These are phyloP conservation scores for Haliclona indistincta DNA, from an alignment of 37 sponge, comb jelly and placozoan genomes.

Conservation along the genomic window DNA sequence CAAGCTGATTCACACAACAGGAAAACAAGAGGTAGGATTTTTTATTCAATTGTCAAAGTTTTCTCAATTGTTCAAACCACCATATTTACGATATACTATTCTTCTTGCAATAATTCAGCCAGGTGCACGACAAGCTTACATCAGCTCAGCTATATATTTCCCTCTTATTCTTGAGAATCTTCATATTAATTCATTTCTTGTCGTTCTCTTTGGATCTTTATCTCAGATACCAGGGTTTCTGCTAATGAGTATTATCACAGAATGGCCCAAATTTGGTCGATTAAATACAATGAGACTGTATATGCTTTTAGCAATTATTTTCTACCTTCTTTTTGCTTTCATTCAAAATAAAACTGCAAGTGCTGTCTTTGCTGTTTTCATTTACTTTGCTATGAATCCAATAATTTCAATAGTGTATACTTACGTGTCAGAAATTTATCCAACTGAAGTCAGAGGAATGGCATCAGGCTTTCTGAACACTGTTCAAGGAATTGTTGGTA, in stretches of 20 bases:
- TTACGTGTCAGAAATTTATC: slow-evolving; percentile 58
- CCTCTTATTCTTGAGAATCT: slow-evolving; percentile 21
- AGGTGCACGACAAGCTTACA: too few relatives aligned
- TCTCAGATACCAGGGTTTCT: slow-evolving; percentile 61
- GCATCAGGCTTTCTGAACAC: slow-evolving; percentile 6
- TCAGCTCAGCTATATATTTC: slow-evolving; percentile 34
- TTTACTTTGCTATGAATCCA: slow-evolving; percentile 52
- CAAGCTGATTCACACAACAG: too few relatives aligned
- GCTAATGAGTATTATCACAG: slow-evolving; percentile 54
- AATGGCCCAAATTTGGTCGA: slow-evolving; percentile 60
- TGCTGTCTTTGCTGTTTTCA: slow-evolving; percentile 37
- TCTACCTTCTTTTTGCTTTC: slow-evolving; percentile 39
- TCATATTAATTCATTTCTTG: slow-evolving; percentile 36
- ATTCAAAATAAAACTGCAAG: slow-evolving; percentile 18
- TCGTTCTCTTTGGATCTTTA: slow-evolving; percentile 13
- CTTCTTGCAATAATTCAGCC: too few relatives aligned
- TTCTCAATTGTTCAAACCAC: too few relatives aligned
- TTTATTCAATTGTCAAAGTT: too few relatives aligned
- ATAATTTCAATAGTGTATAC: slow-evolving; percentile 48
- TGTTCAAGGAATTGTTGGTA: background rate
- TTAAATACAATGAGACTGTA: slow-evolving; percentile 52
- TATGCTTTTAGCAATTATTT: slow-evolving; percentile 9
- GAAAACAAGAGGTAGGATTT: too few relatives aligned
- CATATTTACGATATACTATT: too few relatives aligned
- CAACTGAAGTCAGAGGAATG: slow-evolving; percentile 36